Base-by-base conservation (phyloP, 2,797 vertebrate species). In the Dipus sagitta region DNA sequence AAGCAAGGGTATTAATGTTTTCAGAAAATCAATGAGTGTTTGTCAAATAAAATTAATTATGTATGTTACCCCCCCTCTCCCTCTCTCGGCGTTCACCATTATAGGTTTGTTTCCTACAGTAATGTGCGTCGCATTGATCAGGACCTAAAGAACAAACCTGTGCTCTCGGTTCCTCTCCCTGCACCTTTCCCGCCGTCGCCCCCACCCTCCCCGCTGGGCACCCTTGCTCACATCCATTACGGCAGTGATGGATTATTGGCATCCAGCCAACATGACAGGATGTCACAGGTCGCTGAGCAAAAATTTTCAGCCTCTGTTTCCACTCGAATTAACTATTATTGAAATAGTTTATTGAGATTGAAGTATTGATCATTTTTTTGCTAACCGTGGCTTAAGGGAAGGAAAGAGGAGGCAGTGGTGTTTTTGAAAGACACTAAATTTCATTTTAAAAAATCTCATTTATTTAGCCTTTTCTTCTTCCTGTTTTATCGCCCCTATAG, bases 291-390 rank as follows among this genome's bases (percentile, higher is more conserved):
- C 98, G 95, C 97, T 96, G 97, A 97, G 94, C 97, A 98, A 98
- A 98, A 98, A 98, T 97, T 96, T 98, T 98, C 97, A 97, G 96
- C 98, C 97, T 98, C 97, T 93, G 96, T 98, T 98, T 98, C 98
- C 97, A 98, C 96, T 97, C 96, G 98, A 98, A 98, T 98, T 98
- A 97, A 97, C 98, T 98, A 97, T 98, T 98, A 98, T 98, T 98
- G 98, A 98, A 98, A 99, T 98, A 98, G 98, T 99, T 99, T 99
- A 99, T 99, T 98, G 98, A 98, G 98, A 98, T 99, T 98, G 98
- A 99, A 98, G 97, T 99, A 99, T 99, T 99, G 99, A 99, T 99
- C 98, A 98, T 98, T 98, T 97, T 95, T 95, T 93, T 98, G 97
- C 98, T 98, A 98, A 98, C 98, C 97, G 97, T 98, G 98, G 98